Conservation (phyloP, 2,888 invertebrate species). For the Onthophagus sagittarius region DNA sequence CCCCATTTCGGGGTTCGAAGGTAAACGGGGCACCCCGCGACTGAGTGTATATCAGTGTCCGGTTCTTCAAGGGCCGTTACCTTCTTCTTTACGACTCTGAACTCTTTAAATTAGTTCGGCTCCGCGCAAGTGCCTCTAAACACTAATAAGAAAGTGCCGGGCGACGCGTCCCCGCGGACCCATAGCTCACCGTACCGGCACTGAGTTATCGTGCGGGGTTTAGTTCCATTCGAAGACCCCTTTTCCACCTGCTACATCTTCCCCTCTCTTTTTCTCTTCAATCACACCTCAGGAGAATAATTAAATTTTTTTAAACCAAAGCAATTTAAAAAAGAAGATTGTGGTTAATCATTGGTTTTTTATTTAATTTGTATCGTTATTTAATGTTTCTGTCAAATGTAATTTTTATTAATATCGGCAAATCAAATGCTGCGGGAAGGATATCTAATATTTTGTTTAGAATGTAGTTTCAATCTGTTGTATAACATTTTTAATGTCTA, state of each 20-base stretch:
- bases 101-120: conserved; percentile 50
- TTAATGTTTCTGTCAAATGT: too few relatives aligned
- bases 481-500: too few relatives aligned
- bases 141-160: conserved; percentile 49
- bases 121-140: conserved; percentile 47
- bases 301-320: too few relatives aligned
- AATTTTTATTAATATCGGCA: too few relatives aligned
- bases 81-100: conserved; percentile 48
- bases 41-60: conserved; percentile 26
- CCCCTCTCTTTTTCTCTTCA: not conserved
- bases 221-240: not conserved
- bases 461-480: too few relatives aligned
- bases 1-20: conserved; percentile 1
- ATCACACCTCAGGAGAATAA: not conserved
- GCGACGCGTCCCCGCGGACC: conserved; percentile 42
- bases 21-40: conserved; percentile 14
- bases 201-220: conserved; percentile 34
- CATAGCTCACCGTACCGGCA: conserved; percentile 40
- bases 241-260: not conserved
- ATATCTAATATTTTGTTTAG: too few relatives aligned
- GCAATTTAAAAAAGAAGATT: too few relatives aligned
- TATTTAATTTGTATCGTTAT: too few relatives aligned
- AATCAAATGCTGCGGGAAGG: too few relatives aligned
- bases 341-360: too few relatives aligned
- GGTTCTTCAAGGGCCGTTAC: conserved; percentile 46